Evolutionary conservation across 2,797 vertebrate genomes (phyloP).

Genomic region (Spinus pinus): DNA sequence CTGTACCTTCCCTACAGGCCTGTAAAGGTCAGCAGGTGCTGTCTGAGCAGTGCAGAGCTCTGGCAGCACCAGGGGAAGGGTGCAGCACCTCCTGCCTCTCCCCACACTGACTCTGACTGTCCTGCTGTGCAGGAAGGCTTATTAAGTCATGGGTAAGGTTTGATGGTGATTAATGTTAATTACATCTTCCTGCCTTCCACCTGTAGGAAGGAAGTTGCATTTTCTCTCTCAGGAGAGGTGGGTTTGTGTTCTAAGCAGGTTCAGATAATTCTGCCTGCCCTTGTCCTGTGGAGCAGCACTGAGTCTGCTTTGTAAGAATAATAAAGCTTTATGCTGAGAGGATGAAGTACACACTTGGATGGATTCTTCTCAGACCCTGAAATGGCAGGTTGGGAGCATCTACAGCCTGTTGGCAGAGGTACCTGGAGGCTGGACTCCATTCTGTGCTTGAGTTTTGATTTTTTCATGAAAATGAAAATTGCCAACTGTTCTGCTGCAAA

Average conservation of each 20-base stretch:
- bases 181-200: not conserved
- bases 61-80: not conserved
- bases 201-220: not conserved
- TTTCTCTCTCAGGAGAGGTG: not conserved
- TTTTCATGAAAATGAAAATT: not conserved
- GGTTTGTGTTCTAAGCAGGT: not conserved
- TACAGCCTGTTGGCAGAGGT: not conserved
- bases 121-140: not conserved
- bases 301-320: fast-evolving
- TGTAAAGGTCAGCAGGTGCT: fast-evolving
- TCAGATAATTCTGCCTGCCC: not conserved
- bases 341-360: not conserved
- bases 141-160: not conserved
- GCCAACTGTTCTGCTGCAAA: not conserved
- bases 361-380: not conserved
- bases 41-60: not conserved
- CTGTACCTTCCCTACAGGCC: not conserved
- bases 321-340: not conserved
- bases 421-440: not conserved
- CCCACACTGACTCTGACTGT: not conserved
- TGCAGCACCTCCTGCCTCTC: not conserved
- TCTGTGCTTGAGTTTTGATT: not conserved
- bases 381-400: not conserved
- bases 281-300: not conserved
- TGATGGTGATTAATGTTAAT: not conserved